These are phyloP conservation scores for Chrysina gloriosa DNA, from an alignment of 2,888 invertebrate species.

Conservation along the genomic window DNA sequence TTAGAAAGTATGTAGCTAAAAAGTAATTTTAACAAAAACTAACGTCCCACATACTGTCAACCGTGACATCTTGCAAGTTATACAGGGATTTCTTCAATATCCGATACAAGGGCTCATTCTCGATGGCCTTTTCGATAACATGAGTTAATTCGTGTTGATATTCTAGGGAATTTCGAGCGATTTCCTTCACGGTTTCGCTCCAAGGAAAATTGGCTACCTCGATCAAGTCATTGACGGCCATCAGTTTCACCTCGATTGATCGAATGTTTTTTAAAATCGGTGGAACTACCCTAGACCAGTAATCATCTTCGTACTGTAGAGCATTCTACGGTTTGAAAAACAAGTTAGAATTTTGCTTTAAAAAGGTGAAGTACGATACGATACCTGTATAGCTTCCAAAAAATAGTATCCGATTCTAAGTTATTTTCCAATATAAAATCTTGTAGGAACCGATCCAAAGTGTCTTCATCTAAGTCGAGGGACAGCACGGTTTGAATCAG, in stretches of 20 bases:
- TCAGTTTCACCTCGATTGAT: conserved; percentile 53
- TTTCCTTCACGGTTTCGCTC: conserved; percentile 53
- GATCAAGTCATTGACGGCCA: conserved; percentile 53
- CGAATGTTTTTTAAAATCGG: conserved; percentile 54
- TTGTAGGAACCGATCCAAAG: conserved; percentile 58
- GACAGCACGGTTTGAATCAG: conserved; percentile 54
- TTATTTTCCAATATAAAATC: conserved; percentile 62
- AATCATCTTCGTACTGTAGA: conserved; percentile 53
- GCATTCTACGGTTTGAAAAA: no score
- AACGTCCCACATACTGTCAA: conserved; percentile 54
- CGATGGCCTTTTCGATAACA: conserved; percentile 60
- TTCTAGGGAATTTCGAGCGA: conserved; percentile 52
- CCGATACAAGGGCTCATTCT: conserved; percentile 62
- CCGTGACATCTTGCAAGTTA: conserved; percentile 56
- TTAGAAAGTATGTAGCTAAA: neutral
- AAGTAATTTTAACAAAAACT: conserved; percentile 42
- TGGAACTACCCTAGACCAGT: conserved; percentile 53
- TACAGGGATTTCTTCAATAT: conserved; percentile 66
- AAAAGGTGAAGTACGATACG: no score
- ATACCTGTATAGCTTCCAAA: conserved; percentile 63
- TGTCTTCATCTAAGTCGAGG: conserved; percentile 51
- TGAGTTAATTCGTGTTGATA: conserved; percentile 59
- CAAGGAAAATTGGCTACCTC: conserved; percentile 56
- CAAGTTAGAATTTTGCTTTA: no score
- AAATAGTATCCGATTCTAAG: conserved; percentile 64